Percentiles rank a stretch among this genome's conserved stretches.
Evolutionary conservation across 2,888 invertebrate species (phyloP).

Genomic region (Diabrotica balteata): DNA sequence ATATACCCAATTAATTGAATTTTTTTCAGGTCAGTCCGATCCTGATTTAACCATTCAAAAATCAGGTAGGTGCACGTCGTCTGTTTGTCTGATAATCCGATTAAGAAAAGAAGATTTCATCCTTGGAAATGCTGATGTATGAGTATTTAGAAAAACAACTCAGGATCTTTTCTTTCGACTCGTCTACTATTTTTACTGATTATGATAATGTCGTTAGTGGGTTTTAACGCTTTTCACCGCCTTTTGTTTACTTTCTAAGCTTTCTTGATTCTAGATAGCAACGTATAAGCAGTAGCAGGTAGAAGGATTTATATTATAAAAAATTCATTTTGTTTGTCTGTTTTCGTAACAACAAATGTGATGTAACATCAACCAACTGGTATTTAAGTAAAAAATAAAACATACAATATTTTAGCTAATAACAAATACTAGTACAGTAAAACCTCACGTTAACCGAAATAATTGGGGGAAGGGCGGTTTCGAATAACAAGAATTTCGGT

Average conservation of each 20-base stretch:
- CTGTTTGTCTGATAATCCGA: slow-evolving; percentile 12
- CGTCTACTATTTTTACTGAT: slow-evolving; percentile 11
- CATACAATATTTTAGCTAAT: too few species aligned
- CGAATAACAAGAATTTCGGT: too few species aligned
- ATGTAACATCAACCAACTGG: too few species aligned
- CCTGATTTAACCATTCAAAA: background rate
- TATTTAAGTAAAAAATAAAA: too few species aligned
- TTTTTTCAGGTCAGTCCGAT: background rate
- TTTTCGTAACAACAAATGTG: too few species aligned
- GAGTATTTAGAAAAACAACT: slow-evolving; percentile 14
- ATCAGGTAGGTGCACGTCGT: slow-evolving; percentile 5
- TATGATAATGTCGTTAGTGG: slow-evolving; percentile 14
- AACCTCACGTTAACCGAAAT: too few species aligned
- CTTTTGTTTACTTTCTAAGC: slow-evolving; percentile 10
- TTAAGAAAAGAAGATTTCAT: slow-evolving; percentile 14
- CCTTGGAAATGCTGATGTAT: slow-evolving; percentile 10
- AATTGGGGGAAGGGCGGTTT: too few species aligned
- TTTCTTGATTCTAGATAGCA: slow-evolving; percentile 9
- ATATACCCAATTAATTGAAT: too few species aligned
- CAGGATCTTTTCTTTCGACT: slow-evolving; percentile 5
- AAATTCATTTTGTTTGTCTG: too few species aligned
- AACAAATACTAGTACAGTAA: too few species aligned
- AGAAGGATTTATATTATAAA: background rate
- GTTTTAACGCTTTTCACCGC: slow-evolving; percentile 8
- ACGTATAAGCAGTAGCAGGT: slow-evolving; percentile 7